These are phyloP conservation scores for Gisinianus flammeolus DNA, from an alignment of 2,888 invertebrate species.

Conservation along the genomic window DNA sequence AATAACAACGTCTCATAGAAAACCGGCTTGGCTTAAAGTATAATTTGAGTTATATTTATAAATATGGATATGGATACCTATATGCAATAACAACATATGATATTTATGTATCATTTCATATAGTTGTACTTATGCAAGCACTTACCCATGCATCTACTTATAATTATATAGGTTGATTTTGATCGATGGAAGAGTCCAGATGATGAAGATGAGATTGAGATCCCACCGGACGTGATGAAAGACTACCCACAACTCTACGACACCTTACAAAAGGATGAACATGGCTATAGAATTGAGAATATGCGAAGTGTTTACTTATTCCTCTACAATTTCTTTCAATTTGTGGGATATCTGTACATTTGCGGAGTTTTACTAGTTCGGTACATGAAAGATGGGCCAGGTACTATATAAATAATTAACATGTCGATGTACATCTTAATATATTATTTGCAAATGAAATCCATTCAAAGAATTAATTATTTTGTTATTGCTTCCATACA, in stretches of 20 bases:
- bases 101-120: neutral
- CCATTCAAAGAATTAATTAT: neutral
- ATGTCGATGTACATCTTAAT: too few species aligned
- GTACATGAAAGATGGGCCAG: slow-evolving; percentile 75
- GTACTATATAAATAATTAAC: slow-evolving; percentile 61
- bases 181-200: slow-evolving; percentile 87
- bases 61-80: neutral
- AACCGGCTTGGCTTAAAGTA: slow-evolving; percentile 87
- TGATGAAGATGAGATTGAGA: slow-evolving; percentile 71
- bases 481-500: neutral
- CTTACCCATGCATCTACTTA: neutral
- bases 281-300: slow-evolving; percentile 65
- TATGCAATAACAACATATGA: too few species aligned
- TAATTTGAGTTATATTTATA: slow-evolving; percentile 10
- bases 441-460: neutral
- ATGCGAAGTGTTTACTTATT: slow-evolving; percentile 82
- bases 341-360: slow-evolving; percentile 81
- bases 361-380: slow-evolving; percentile 73
- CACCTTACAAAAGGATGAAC: slow-evolving; percentile 59
- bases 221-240: slow-evolving; percentile 72
- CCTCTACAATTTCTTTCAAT: slow-evolving; percentile 88
- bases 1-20: slow-evolving; percentile 77
- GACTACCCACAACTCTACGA: slow-evolving; percentile 76
- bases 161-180: slow-evolving; percentile 74
- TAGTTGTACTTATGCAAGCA: neutral